Percentiles rank a stretch among this genome's conserved stretches.
Evolutionary conservation across 2,797 vertebrate genomes (phyloP).

Genomic region (Myotis findleyi): DNA sequence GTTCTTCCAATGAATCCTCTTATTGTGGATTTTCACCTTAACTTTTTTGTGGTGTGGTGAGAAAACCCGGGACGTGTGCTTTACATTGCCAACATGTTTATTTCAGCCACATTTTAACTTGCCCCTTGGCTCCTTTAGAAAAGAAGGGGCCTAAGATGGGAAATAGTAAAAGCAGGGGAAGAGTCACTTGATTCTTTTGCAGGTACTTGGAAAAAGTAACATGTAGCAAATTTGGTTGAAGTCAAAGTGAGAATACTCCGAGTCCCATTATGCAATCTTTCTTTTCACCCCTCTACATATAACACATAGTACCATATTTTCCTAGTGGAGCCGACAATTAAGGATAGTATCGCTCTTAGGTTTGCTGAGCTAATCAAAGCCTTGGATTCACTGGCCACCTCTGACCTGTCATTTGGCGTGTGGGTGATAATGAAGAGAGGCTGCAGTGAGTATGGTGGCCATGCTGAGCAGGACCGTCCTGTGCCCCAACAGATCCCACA

Average conservation of each 20-base stretch:
- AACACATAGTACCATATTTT: background rate
- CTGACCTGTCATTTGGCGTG: background rate
- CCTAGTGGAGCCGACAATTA: background rate
- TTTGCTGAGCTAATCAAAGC: background rate
- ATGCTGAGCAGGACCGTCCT: accelerated
- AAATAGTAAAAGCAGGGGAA: background rate
- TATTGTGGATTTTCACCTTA: background rate
- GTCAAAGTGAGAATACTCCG: background rate
- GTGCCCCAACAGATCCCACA: accelerated
- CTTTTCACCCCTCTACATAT: background rate
- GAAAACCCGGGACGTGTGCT: background rate
- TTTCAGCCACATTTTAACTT: background rate
- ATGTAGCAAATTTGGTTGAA: background rate
- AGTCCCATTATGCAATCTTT: background rate
- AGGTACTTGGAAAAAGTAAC: background rate
- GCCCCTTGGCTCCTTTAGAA: background rate
- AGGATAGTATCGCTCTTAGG: background rate
- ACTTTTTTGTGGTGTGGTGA: background rate
- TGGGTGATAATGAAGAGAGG: background rate
- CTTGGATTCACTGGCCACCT: background rate
- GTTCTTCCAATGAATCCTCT: background rate
- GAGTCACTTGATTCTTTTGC: background rate
- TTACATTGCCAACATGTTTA: background rate
- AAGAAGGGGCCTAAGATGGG: background rate
- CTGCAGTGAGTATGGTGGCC: background rate